Evolutionary conservation across 2,888 invertebrate species (phyloP), one percentile per base, ranked within the genome.

Genomic region (Rotaria macrura): DNA sequence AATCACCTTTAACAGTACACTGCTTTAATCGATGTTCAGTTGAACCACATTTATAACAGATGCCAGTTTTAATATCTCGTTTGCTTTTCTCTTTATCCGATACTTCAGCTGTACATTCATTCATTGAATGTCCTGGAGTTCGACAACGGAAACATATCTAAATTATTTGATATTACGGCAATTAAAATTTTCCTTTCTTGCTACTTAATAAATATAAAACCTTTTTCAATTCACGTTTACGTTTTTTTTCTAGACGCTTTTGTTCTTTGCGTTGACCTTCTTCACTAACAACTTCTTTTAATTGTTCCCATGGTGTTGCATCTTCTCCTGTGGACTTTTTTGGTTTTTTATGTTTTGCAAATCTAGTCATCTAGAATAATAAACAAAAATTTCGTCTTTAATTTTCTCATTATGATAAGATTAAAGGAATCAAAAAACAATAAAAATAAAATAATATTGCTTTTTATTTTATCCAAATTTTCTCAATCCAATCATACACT

Each of bases 41-140:
- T 0, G 95, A 95, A 0, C 96, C 96, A 91, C 96, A 96, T 90
- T 95, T 95, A 89, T 94, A 95, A 89, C 95, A 95, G 84, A 95
- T 93, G 14, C 94, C 94, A 7, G 89, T 89, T 20, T 89, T 90
- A 43, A 89, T 88, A 84, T 89, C 88, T 20, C 88, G 86, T 55
- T 88, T 88, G 83, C 87, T 88, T 49, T 88, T 88, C 23, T 94
- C 89, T 84, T 94, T 93, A 43, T 79, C 79, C 14, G 43, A 12
- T 79, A 43, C 14, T 43, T 43, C 79, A 3, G n/a, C 79, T 0
- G 95, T 95, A 91, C 96, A 96, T 87, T 95, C 94, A 0, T 94
- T 93, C 54, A 95, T 91, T 88, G 93, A 93, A 89, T 96, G 96
- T 0, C 95, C 95, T 14, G 94, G 93, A 91, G 94, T 93, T 23